Conservation (phyloP, 1,140 invertebrate species). For the Bombus ignitus region DNA sequence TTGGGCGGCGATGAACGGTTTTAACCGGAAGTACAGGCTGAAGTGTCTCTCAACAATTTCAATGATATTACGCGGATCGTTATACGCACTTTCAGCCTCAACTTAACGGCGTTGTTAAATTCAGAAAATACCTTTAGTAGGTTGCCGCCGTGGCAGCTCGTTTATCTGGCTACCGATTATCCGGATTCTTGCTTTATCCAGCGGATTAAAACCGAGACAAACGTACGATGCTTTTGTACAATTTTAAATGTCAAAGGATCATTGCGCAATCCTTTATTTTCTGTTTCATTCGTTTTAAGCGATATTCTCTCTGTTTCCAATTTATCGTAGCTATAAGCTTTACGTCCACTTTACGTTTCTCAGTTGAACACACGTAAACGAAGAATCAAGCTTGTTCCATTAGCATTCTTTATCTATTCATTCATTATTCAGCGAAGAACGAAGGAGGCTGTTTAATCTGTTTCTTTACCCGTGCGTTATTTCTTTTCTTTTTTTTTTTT, state of each 20-base stretch:
- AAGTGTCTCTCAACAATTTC: slow-evolving; percentile 21
- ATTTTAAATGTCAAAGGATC: neutral
- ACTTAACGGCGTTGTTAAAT: slow-evolving; percentile 20
- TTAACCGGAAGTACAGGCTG: neutral
- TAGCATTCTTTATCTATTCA: neutral
- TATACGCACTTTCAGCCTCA: neutral
- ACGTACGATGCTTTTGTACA: neutral
- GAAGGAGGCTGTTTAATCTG: no score
- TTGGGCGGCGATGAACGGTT: neutral
- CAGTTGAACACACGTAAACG: neutral
- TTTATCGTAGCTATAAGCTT: no score
- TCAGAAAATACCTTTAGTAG: neutral
- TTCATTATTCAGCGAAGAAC: no score
- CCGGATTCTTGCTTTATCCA: neutral
- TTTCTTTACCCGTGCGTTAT: neutral
- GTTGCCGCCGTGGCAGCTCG: neutral
- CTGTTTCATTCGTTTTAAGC: neutral
- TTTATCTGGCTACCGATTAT: neutral
- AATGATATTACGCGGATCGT: slow-evolving; percentile 39
- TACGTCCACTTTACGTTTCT: no score
- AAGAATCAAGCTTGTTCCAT: neutral
- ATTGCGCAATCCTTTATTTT: neutral
- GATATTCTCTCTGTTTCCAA: no score
- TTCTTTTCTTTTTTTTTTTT: neutral
- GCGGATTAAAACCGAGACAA: neutral